Evolutionary conservation across 1,140 invertebrate species (phyloP).

Genomic region (Drosophila repletoides): DNA sequence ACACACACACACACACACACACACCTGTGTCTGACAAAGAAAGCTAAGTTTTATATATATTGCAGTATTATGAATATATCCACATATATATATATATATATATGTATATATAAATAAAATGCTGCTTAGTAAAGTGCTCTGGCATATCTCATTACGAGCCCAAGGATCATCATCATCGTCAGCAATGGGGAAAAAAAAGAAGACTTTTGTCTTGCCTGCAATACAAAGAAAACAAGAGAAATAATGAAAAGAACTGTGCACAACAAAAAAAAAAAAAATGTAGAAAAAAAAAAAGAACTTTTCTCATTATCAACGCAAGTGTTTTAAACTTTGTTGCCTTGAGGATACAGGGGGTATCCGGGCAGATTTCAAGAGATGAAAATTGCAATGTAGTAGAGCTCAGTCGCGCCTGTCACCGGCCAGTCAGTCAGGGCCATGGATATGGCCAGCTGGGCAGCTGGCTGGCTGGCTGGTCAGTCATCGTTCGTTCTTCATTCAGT

Average conservation of each 20-base stretch:
- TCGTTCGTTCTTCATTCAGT: slow-evolving; percentile 14
- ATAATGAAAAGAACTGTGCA: slow-evolving; percentile 49
- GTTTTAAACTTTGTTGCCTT: slow-evolving; percentile 48
- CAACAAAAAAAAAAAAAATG: slow-evolving; percentile 24
- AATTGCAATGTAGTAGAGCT: slow-evolving; percentile 5
- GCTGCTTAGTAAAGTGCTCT: slow-evolving; percentile 55
- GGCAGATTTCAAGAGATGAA: not conserved
- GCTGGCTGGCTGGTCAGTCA: slow-evolving; percentile 9
- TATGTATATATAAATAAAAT: slow-evolving; percentile 10
- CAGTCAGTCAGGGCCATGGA: slow-evolving; percentile 2
- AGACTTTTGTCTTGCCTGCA: slow-evolving; percentile 41
- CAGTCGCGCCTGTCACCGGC: slow-evolving; percentile 29
- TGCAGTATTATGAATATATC: no score
- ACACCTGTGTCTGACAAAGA: slow-evolving; percentile 47
- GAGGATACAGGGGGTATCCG: not conserved
- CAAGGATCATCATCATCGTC: slow-evolving; percentile 50
- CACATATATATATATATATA: not conserved
- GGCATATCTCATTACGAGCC: slow-evolving; percentile 66
- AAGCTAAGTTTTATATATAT: slow-evolving; percentile 37
- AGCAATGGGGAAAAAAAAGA: not conserved
- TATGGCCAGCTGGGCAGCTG: not conserved
- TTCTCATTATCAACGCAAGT: slow-evolving; percentile 71
- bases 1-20: no score
- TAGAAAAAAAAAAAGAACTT: slow-evolving; percentile 42
- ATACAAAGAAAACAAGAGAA: slow-evolving; percentile 39